These are phyloP conservation scores for Chromis chromis DNA, from an alignment of 2,797 vertebrate species.

Conservation along the genomic window DNA sequence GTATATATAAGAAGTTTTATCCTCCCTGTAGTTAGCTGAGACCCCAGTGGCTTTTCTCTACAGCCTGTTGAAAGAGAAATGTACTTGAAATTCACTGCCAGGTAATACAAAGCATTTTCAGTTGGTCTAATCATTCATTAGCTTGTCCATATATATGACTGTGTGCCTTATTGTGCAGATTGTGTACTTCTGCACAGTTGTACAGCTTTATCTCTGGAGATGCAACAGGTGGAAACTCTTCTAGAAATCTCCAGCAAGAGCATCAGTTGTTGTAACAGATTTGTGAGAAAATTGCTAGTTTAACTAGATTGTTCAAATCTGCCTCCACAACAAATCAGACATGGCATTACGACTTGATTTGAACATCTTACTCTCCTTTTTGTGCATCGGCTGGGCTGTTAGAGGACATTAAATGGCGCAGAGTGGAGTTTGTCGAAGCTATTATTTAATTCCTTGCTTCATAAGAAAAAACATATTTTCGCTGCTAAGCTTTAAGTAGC, in stretches of 20 bases:
- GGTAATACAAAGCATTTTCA: not conserved
- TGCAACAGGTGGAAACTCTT: constrained; percentile 27
- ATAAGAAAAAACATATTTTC: constrained; percentile 50
- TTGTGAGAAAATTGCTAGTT: constrained; percentile 1
- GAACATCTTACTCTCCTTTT: constrained; percentile 16
- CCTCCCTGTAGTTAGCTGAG: constrained; percentile 14
- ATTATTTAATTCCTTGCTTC: constrained; percentile 47
- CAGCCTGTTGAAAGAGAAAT: constrained; percentile 11
- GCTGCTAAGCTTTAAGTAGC: constrained; percentile 64
- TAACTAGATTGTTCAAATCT: constrained; percentile 1
- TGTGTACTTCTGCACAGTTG: not conserved
- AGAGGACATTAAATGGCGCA: constrained; percentile 26
- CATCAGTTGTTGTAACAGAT: not conserved
- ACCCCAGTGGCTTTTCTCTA: constrained; percentile 13
- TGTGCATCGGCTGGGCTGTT: constrained; percentile 42
- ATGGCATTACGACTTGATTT: constrained; percentile 2
- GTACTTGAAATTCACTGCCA: constrained; percentile 4
- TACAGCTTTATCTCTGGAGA: not conserved
- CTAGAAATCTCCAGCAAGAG: not conserved
- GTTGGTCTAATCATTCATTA: not conserved
- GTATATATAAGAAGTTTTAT: constrained; percentile 18
- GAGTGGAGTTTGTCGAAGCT: constrained; percentile 45
- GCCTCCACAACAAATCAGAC: constrained; percentile 4
- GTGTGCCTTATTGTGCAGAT: not conserved
- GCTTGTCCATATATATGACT: not conserved